Evolutionary conservation across 1,140 invertebrate genomes (phyloP).

Genomic region (Heliconius hermathena): DNA sequence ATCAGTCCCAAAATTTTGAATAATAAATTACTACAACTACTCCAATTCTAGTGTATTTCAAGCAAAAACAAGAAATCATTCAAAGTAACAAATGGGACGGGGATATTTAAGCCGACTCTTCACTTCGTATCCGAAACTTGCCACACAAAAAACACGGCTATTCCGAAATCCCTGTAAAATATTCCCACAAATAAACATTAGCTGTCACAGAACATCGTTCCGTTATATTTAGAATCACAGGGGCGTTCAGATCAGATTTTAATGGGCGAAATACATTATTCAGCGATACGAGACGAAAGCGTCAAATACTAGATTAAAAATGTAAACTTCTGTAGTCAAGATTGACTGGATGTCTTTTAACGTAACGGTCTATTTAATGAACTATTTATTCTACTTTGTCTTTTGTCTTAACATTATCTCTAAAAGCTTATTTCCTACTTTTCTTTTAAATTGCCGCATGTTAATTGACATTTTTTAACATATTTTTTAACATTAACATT

Average conservation of each 20-base stretch:
- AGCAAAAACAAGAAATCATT: conserved; percentile 35
- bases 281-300: conserved; percentile 38
- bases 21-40: conserved; percentile 23
- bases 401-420: not conserved
- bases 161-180: conserved; percentile 47
- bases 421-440: not conserved
- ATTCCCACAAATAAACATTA: conserved; percentile 62
- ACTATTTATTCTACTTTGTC: conserved; percentile 7
- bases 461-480: too few species aligned
- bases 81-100: conserved; percentile 30
- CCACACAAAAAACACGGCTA: conserved; percentile 41
- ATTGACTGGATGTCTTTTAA: conserved; percentile 32
- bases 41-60: conserved; percentile 20
- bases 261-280: conserved; percentile 43
- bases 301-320: conserved; percentile 44
- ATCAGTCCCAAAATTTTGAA: not conserved
- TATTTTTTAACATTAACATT: too few species aligned
- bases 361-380: conserved; percentile 38
- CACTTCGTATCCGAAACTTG: conserved; percentile 40
- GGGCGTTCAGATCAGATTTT: conserved; percentile 54
- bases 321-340: conserved; percentile 35
- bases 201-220: conserved; percentile 46
- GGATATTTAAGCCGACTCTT: conserved; percentile 34
- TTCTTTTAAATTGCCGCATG: not conserved
- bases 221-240: conserved; percentile 57